Evolutionary conservation across 2,888 invertebrate species (phyloP).

Genomic region (Pseudanteris insignis): DNA sequence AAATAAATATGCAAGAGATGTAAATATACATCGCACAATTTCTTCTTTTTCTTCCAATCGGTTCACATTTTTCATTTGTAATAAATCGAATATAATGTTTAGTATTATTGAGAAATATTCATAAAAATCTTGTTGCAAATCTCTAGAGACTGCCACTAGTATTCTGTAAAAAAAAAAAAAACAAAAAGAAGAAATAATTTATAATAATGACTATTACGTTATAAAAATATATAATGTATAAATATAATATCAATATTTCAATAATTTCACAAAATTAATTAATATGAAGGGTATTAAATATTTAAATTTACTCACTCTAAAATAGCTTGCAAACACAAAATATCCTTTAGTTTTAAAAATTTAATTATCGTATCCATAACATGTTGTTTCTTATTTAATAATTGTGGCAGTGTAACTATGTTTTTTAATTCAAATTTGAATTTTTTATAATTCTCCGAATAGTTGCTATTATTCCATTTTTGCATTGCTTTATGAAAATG

Average conservation of each 20-base stretch:
- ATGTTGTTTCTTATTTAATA: slow-evolving; percentile 81
- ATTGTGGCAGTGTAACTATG: slow-evolving; percentile 84
- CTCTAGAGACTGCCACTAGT: slow-evolving; percentile 84
- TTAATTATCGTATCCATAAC: slow-evolving; percentile 78
- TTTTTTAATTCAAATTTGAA: slow-evolving; percentile 80
- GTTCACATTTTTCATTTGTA: slow-evolving; percentile 72
- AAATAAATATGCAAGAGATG: slow-evolving; percentile 88
- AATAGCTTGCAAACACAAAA: slow-evolving; percentile 80
- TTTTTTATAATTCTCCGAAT: slow-evolving; percentile 81
- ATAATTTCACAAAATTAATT: too few relatives aligned
- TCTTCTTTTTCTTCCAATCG: slow-evolving; percentile 71
- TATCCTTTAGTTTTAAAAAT: slow-evolving; percentile 78
- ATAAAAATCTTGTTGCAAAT: slow-evolving; percentile 89
- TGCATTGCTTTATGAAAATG: slow-evolving; percentile 83
- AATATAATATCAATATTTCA: too few relatives aligned
- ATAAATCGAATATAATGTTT: slow-evolving; percentile 75
- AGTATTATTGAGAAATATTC: slow-evolving; percentile 83
- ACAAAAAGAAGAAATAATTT: not conserved
- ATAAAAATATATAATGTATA: not conserved
- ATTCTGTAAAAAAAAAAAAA: slow-evolving; percentile 71
- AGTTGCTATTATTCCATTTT: slow-evolving; percentile 90
- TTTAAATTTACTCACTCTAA: slow-evolving; percentile 80
- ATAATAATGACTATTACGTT: not conserved
- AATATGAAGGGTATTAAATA: too few relatives aligned
- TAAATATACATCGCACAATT: slow-evolving; percentile 85